Conservation (phyloP, 2,797 vertebrate species). For the Parauchenoglanis ngamensis region DNA sequence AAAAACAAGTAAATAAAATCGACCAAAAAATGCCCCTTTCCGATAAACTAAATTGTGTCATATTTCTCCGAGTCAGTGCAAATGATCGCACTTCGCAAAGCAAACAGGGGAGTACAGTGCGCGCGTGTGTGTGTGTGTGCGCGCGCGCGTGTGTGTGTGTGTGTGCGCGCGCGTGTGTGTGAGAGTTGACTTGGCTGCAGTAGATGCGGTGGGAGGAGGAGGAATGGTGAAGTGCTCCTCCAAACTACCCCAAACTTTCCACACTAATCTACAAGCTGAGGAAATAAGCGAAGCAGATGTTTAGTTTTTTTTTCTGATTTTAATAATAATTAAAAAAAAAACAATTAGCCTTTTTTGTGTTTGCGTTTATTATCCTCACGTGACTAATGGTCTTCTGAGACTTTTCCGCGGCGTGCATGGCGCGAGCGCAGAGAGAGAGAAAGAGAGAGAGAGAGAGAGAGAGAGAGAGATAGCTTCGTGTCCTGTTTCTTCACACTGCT, state of each 20-base stretch:
- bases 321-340: background rate
- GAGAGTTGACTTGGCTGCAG: constrained; percentile 9
- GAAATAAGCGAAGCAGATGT: background rate
- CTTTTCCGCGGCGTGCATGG: background rate
- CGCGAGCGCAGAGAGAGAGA: background rate
- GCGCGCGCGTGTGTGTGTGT: too few species aligned
- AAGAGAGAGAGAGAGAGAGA: background rate
- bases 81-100: constrained; percentile 18
- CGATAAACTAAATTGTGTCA: background rate
- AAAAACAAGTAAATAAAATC: background rate
- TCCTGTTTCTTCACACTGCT: background rate
- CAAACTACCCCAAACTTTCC: background rate
- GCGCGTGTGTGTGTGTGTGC: constrained; percentile 19
- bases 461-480: too few species aligned
- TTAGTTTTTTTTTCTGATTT: too few species aligned
- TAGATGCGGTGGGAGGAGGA: constrained; percentile 15
- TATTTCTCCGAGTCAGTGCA: background rate
- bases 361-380: background rate
- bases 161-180: background rate
- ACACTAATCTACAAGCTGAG: background rate
- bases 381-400: background rate
- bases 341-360: background rate
- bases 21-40: background rate
- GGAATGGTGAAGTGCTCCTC: constrained; percentile 4
- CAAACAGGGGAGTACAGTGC: background rate